Evolutionary conservation across 2,888 invertebrate genomes (phyloP), one percentile per base, ranked within the genome.

Genomic region (Empis livida): DNA sequence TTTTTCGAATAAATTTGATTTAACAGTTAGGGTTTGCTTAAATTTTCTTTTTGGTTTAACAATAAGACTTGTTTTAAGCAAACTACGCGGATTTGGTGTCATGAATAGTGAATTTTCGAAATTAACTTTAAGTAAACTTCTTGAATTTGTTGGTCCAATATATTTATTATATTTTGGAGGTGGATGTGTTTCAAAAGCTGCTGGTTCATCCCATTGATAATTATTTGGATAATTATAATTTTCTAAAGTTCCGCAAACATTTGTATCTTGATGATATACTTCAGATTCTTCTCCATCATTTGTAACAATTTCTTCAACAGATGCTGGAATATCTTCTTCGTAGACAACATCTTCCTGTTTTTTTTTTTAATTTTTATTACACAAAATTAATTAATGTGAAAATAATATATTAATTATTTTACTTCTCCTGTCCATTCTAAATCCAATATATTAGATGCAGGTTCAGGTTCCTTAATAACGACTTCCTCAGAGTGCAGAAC

Each of bases 251-350:
- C 10, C 32, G 9, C 20, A 20, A 6, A 11, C 11, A 37, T 13
- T 37, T 5, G 40, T 1, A 4, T 17, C 20, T 20, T 40, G 10
- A 16, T 2, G 3, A 16, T 14, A 23, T 35, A 48, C 48, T 13
- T 42, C 48, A 14, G 52, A 47, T n/a, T 10, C n/a, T 23, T 41
- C 41, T n/a, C 14, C 27, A 16, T 41, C 41, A 27, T 27, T 41
- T 20, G 11, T 23, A 6, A 27, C 27, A 23, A 23, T 41, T 49
- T 57, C 57, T 60, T 73, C 74, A 42, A 76, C 73, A 50, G 68
- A 71, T 1, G 73, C 70, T n/a, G 75, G 72, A 52, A 74, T 74
- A 57, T 77, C 71, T 53, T 71, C 70, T 0, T 70, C 62, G 2
- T 73, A 65, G 16, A 57, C 51, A 46, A 73, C 65, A 60, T 73